Evolutionary conservation across 2,113 vertebrate genomes (phyloP).

Genomic region (Ancistrus triradiatus): DNA sequence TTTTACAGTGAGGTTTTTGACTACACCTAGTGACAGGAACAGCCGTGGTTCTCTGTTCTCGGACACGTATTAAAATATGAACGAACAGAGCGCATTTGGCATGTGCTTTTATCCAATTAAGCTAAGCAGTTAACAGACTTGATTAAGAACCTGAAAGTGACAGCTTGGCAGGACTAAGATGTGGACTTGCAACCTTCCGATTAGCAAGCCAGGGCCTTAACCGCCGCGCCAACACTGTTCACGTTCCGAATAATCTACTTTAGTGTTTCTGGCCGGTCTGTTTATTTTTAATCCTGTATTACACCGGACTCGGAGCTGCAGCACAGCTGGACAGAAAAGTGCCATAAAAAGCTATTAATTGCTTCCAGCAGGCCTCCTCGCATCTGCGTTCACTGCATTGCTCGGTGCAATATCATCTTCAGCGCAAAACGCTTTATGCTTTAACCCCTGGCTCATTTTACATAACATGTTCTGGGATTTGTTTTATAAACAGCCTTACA

Average conservation of each 20-base stretch:
- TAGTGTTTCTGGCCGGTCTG: conserved; percentile 5
- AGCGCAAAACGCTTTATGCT: not conserved
- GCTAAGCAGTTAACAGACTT: too few species aligned
- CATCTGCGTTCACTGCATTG: conserved; percentile 16
- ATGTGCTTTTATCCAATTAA: too few species aligned
- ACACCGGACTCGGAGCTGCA: conserved; percentile 40
- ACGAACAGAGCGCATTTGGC: too few species aligned
- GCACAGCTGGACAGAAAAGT: conserved; percentile 41
- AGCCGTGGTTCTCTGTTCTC: not conserved
- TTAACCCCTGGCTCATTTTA: not conserved
- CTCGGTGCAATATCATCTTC: conserved; percentile 12
- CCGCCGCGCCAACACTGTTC: too few species aligned
- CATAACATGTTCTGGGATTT: not conserved
- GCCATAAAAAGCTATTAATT: conserved; percentile 51
- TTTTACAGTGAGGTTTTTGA: too few species aligned
- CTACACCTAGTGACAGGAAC: not conserved
- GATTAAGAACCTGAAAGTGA: too few species aligned
- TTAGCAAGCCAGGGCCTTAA: too few species aligned
- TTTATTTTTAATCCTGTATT: conserved; percentile 33
- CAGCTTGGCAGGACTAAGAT: too few species aligned
- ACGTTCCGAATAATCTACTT: too few species aligned
- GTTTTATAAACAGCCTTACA: not conserved
- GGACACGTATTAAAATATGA: too few species aligned
- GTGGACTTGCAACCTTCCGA: too few species aligned
- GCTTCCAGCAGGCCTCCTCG: conserved; percentile 51